A percentile compares a stretch with the other conserved stretches of the same genome.
Evolutionary conservation across 1,140 invertebrate genomes (phyloP).

Genomic region (Hypsibius dujardini): DNA sequence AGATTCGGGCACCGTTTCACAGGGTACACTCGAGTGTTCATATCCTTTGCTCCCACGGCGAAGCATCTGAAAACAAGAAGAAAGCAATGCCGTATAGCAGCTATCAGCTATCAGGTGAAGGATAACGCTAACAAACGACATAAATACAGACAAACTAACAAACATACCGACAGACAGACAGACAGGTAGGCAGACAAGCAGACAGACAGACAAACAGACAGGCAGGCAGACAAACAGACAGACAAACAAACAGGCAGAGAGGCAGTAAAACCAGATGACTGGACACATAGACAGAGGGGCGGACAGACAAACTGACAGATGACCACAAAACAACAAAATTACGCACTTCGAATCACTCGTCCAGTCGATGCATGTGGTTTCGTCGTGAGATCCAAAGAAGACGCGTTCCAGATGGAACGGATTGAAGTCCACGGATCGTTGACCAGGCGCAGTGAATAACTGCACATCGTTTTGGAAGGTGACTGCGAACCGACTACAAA

Average conservation of each 20-base stretch:
- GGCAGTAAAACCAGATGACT: no score
- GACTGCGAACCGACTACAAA: slow-evolving; percentile 55
- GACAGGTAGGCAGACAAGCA: no score
- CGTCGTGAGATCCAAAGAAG: slow-evolving; percentile 57
- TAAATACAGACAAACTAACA: no score
- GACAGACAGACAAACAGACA: no score
- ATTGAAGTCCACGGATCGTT: slow-evolving; percentile 59
- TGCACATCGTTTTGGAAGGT: slow-evolving; percentile 68
- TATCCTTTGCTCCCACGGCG: slow-evolving; percentile 68
- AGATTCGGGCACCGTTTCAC: slow-evolving; percentile 51
- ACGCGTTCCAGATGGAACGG: slow-evolving; percentile 67
- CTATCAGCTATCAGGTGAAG: no score
- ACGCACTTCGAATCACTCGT: slow-evolving; percentile 58
- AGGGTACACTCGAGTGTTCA: slow-evolving; percentile 57
- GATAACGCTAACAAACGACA: no score
- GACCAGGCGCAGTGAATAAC: slow-evolving; percentile 64
- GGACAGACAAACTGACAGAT: no score
- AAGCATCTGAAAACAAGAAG: slow-evolving; percentile 41
- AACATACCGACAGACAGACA: no score
- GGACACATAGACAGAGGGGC: no score
- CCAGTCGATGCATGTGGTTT: slow-evolving; percentile 71
- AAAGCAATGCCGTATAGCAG: slow-evolving; percentile 1
- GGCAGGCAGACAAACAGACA: no score
- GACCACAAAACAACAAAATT: no score
- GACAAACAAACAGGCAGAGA: no score